A percentile compares a stretch with the other conserved stretches of the same genome.
Conservation (phyloP, 1,140 invertebrate genomes). For the Proales similis region DNA sequence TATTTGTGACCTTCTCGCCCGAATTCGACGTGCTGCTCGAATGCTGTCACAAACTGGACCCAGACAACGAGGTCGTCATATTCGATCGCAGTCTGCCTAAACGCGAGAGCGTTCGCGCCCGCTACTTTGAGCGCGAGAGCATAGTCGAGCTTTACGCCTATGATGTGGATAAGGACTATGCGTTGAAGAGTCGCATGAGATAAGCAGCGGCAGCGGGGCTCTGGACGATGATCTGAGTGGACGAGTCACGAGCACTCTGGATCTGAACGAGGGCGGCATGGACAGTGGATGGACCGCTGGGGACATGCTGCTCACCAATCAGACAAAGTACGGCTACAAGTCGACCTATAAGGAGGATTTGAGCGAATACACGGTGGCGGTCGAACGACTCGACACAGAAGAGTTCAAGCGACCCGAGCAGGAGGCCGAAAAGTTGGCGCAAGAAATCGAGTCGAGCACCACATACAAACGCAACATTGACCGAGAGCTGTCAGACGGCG, state of each 20-base stretch:
- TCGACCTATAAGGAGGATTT: conserved; percentile 21
- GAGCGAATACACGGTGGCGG: conserved; percentile 16
- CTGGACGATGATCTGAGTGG: not conserved
- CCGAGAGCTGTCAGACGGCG: not conserved
- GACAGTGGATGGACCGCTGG: conserved; percentile 30
- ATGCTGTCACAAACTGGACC: conserved; percentile 31
- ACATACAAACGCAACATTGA: conserved; percentile 1
- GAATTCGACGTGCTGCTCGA: conserved; percentile 29
- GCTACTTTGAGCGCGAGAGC: conserved; percentile 28
- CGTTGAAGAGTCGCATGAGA: not conserved
- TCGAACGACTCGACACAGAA: conserved; percentile 12
- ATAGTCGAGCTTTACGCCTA: conserved; percentile 26
- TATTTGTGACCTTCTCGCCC: conserved; percentile 36
- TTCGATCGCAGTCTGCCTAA: conserved; percentile 22
- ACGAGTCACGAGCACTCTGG: not conserved
- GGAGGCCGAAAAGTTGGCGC: conserved; percentile 6
- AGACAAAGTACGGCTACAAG: conserved; percentile 32
- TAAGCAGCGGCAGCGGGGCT: not conserved
- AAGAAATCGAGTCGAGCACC: not conserved
- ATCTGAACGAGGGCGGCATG: not conserved
- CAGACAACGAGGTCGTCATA: conserved; percentile 24
- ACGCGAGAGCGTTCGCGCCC: conserved; percentile 7
- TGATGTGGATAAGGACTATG: conserved; percentile 36
- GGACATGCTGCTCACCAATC: conserved; percentile 31
- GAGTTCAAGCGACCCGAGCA: conserved; percentile 3